Percentiles rank a stretch among this genome's conserved stretches.
These are phyloP conservation scores for Bathybates hornii DNA, from an alignment of 2,113 vertebrate genomes.

Conservation along the genomic window DNA sequence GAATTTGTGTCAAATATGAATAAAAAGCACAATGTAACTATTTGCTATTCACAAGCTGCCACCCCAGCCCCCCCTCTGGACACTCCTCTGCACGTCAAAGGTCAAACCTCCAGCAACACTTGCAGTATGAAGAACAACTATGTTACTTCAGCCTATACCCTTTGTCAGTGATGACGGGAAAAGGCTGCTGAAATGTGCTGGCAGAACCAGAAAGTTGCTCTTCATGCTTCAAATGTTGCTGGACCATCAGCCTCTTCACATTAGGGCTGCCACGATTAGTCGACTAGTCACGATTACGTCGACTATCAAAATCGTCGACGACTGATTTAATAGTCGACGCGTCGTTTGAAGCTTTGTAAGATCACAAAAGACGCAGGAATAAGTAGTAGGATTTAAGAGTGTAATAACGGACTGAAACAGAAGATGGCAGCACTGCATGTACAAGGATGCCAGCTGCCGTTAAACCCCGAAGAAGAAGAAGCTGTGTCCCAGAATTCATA, in stretches of 20 bases:
- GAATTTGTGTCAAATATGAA: not conserved
- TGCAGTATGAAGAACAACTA: not conserved
- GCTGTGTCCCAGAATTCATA: too few relatives aligned
- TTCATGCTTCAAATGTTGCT: not conserved
- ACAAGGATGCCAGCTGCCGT: too few relatives aligned
- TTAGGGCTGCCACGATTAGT: not conserved
- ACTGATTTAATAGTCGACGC: too few relatives aligned
- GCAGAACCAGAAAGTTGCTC: not conserved
- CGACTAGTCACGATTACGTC: too few relatives aligned
- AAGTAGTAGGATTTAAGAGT: too few relatives aligned
- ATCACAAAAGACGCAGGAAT: too few relatives aligned
- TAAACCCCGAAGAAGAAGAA: too few relatives aligned
- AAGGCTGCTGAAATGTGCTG: not conserved
- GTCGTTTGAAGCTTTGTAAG: too few relatives aligned
- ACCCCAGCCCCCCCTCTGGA: not conserved
- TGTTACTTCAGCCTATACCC: not conserved
- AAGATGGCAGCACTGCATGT: too few relatives aligned
- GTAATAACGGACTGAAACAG: too few relatives aligned
- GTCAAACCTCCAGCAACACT: not conserved
- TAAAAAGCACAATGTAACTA: not conserved
- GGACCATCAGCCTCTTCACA: not conserved
- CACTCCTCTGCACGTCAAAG: not conserved
- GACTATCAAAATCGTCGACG: too few relatives aligned
- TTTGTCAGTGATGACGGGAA: not conserved
- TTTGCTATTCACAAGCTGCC: not conserved